These are phyloP conservation scores for Anguilla megastoma DNA, from an alignment of 2,797 vertebrate genomes.

Conservation along the genomic window DNA sequence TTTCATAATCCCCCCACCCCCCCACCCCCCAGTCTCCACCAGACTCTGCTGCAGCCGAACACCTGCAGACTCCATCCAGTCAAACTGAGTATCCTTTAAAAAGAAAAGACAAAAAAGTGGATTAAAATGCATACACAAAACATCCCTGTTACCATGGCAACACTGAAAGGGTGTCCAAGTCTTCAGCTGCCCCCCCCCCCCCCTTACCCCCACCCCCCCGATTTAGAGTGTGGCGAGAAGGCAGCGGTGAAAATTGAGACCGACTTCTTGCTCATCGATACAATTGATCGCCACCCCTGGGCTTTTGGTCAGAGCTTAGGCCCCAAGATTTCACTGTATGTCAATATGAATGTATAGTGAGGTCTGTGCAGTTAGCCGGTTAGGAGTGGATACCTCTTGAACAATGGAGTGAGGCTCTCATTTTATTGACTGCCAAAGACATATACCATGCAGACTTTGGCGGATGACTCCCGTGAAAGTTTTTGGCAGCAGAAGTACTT, in stretches of 20 bases:
- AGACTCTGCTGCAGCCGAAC: not conserved
- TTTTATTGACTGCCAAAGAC: constrained; percentile 15
- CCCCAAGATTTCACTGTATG: not conserved
- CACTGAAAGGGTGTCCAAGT: constrained; percentile 34
- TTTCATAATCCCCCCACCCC: not conserved
- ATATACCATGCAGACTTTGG: not conserved
- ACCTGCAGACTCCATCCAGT: constrained; percentile 2
- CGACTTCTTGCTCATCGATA: constrained; percentile 3
- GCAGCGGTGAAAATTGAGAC: constrained; percentile 3
- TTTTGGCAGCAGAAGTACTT: not conserved
- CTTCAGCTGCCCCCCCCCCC: constrained; percentile 3
- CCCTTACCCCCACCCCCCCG: not conserved
- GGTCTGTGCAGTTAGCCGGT: not conserved
- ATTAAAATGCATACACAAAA: constrained; percentile 22
- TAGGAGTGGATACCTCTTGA: not conserved
- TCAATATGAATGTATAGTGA: not conserved
- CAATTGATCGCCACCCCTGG: constrained; percentile 16
- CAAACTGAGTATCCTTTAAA: not conserved
- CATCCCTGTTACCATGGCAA: constrained; percentile 43
- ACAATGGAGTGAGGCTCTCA: not conserved
- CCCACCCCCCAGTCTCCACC: not conserved
- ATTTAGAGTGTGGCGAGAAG: not conserved
- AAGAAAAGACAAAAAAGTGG: constrained; percentile 7
- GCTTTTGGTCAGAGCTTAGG: not conserved
- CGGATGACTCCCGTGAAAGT: not conserved